These are phyloP conservation scores for Hexactinellida sp. DNA, from an alignment of 37 sponge, comb jelly and placozoan genomes.

Conservation along the genomic window DNA sequence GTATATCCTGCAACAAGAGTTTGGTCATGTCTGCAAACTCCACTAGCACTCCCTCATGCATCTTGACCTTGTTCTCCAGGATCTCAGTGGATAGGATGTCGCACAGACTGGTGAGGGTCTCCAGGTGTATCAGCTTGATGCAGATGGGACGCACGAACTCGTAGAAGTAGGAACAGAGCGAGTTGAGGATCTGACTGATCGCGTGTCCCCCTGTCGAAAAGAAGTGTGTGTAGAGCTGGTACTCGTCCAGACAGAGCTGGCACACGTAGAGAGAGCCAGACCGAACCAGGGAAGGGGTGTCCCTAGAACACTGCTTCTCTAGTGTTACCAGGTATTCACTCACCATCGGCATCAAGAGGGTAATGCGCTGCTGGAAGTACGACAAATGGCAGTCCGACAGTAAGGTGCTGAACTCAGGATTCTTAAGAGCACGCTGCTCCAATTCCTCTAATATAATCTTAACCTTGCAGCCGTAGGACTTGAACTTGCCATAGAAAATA, in stretches of 20 bases:
- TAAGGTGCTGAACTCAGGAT: conserved; percentile 46
- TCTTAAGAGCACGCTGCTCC: conserved; percentile 18
- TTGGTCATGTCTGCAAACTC: conserved; percentile 61
- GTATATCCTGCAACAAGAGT: conserved; percentile 78
- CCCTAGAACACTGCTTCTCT: conserved; percentile 33
- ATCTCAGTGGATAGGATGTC: conserved; percentile 36
- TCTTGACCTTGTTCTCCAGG: conserved; percentile 23
- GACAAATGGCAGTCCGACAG: conserved; percentile 84
- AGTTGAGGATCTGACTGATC: conserved; percentile 66
- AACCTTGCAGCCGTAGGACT: conserved; percentile 51
- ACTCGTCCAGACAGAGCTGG: conserved; percentile 85
- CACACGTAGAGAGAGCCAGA: conserved; percentile 72
- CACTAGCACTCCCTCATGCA: conserved; percentile 45
- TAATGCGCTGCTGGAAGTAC: conserved; percentile 51
- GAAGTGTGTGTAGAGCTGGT: conserved; percentile 76
- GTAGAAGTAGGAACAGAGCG: conserved; percentile 67
- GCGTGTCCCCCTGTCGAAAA: conserved; percentile 34
- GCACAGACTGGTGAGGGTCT: conserved; percentile 85
- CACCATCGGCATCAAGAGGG: conserved; percentile 46
- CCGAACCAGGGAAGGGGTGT: conserved; percentile 49
- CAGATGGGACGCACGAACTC: conserved; percentile 72
- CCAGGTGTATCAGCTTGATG: conserved; percentile 82
- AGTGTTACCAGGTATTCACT: conserved; percentile 33
- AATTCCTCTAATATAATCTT: conserved; percentile 38
- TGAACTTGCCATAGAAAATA: conserved; percentile 80